These are phyloP conservation scores for Cremastinae sp. DNA, from an alignment of 2,888 invertebrate genomes.

Conservation along the genomic window DNA sequence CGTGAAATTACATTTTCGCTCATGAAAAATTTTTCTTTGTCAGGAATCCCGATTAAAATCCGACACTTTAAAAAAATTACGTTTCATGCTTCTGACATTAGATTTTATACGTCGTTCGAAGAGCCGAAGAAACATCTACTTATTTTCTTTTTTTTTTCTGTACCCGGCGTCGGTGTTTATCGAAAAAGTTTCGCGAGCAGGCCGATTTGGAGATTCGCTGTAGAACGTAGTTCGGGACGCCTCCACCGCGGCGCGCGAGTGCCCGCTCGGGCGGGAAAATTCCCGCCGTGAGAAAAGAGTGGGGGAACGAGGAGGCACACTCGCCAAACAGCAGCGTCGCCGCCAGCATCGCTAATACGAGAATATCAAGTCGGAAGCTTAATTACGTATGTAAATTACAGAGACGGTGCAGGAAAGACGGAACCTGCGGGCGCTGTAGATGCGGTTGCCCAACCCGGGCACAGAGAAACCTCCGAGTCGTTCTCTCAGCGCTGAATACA, in stretches of 20 bases:
- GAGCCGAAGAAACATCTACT: no score
- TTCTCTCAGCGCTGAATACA: constrained; percentile 21
- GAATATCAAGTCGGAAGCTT: constrained; percentile 58
- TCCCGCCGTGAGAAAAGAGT: not conserved
- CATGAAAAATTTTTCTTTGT: no score
- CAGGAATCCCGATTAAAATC: no score
- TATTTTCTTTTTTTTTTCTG: no score
- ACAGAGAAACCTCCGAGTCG: constrained; percentile 35
- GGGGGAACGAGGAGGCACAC: constrained; percentile 2
- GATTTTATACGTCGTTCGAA: no score
- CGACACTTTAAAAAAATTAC: no score
- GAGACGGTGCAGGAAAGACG: constrained; percentile 39
- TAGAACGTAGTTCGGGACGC: constrained; percentile 27
- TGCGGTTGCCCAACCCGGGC: constrained; percentile 47
- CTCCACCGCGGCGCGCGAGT: constrained; percentile 18
- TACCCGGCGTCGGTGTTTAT: no score
- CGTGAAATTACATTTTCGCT: no score
- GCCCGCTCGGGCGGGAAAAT: constrained; percentile 17
- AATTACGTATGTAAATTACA: constrained; percentile 60
- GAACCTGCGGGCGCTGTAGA: constrained; percentile 48
- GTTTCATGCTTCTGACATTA: no score
- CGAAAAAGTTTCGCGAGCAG: constrained; percentile 15
- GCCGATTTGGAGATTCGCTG: not conserved
- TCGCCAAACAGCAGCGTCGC: constrained; percentile 31
- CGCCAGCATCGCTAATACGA: constrained; percentile 52